Base-by-base conservation (phyloP, 2,797 vertebrate species). In the Florisuga fusca region DNA sequence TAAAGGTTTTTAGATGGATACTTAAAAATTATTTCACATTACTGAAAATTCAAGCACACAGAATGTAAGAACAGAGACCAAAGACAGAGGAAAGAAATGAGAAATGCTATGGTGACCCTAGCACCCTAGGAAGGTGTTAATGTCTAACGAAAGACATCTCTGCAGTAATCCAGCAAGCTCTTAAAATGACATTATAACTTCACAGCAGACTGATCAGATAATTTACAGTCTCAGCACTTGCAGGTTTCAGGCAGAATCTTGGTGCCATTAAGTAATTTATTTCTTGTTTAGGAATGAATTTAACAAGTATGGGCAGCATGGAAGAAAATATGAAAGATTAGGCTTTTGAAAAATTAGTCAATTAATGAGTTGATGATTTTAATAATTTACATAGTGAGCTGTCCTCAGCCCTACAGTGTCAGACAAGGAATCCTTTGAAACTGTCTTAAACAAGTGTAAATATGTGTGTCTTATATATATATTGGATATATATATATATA, bases 151-250 rank as follows among this genome's bases (percentile, higher is more conserved):
- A 91, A 94, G 59, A 12, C 7, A 93, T 75, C 81, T 75, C 89
- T 81, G 62, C 89, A 67, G 81, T 77, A 96, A 97, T 90, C 78
- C 74, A 91, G 76, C 93, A 93, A 96, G 91, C 72, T 91, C 68
- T 94, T 96, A 95, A 89, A 94, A 91, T 46, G 73, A 93, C 97
- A 94, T 97, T 96, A 97, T 72, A 96, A 67, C 78, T 94, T 95
- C 93, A 94, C 90, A 91, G 91, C 67, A 74, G 73, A 62, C 87
- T 59, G 41, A 69, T 38, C 55, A 94, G 57, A 81, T 87, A 88
- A 96, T 93, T 96, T 90, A 92, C 83, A 94, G 72, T 38, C 72
- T 45, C 85, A 93, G 3, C 63, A 90, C 84, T 94, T 66, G 7
- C 74, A 84, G 51, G 50, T 78, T 59, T 74, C 33, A 67, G 80